A percentile compares a stretch with the other conserved stretches of the same genome.
Evolutionary conservation across 2,797 vertebrate species (phyloP).

Genomic region (Rhabdophis nuchalis): DNA sequence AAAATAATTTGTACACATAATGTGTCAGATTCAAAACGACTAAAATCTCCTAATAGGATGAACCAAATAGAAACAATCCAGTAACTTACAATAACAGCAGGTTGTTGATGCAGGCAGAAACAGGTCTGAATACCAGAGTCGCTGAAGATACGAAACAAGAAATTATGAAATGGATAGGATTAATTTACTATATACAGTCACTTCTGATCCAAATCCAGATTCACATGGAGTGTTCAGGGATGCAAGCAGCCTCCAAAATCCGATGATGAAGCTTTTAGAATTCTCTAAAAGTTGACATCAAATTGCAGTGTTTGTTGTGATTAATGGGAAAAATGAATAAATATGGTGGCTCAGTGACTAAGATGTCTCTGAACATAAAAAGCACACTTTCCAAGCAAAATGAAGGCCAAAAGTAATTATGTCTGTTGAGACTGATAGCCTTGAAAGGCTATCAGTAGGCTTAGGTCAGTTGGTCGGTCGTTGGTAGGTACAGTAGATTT

Average conservation of each 20-base stretch:
- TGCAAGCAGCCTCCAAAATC: background rate
- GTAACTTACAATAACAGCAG: background rate
- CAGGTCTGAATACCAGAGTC: background rate
- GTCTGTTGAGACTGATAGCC: background rate
- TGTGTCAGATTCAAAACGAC: background rate
- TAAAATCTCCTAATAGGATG: background rate
- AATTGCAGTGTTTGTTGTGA: background rate
- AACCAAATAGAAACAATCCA: background rate
- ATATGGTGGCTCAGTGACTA: background rate
- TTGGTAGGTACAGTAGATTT: background rate
- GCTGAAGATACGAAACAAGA: background rate
- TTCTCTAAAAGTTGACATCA: background rate
- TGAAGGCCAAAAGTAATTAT: background rate
- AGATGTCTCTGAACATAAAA: background rate
- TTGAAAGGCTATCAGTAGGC: background rate
- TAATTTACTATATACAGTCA: background rate
- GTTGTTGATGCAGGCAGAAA: background rate
- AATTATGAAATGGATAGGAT: background rate
- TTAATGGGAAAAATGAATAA: background rate
- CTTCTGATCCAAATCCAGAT: background rate
- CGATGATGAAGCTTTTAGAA: background rate
- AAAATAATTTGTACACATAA: background rate
- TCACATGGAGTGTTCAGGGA: background rate
- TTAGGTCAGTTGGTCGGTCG: too few relatives aligned
- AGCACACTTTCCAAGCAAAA: background rate